A percentile compares a stretch with the other conserved stretches of the same genome.
Conservation (phyloP, 1,140 invertebrate genomes). For the Meloidogyne chitwoodi region DNA sequence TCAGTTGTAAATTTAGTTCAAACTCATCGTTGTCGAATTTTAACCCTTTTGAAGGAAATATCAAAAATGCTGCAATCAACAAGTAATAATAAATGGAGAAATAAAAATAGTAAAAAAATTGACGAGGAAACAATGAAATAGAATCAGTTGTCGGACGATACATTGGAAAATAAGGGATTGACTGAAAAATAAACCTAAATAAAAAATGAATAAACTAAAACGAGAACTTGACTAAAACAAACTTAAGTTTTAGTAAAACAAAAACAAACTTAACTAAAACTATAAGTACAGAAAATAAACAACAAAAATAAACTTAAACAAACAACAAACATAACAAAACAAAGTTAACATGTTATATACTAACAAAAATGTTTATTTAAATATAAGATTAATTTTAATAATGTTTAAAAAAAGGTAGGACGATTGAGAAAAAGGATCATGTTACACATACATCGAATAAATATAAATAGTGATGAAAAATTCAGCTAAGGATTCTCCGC, state of each 20-base stretch:
- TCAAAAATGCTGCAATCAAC: neutral
- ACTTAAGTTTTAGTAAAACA: too few species aligned
- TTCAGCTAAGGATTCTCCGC: neutral
- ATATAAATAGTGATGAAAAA: neutral
- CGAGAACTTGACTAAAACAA: too few species aligned
- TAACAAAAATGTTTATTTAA: too few species aligned
- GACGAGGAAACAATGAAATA: neutral
- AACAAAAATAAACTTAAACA: too few species aligned
- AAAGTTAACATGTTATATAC: too few species aligned
- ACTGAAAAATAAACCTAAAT: too few species aligned
- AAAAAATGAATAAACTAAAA: too few species aligned
- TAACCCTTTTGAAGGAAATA: neutral
- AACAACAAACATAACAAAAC: too few species aligned
- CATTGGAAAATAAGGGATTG: neutral
- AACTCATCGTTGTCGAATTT: constrained; percentile 45
- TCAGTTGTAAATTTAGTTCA: constrained; percentile 50
- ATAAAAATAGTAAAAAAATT: neutral
- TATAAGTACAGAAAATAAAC: too few species aligned
- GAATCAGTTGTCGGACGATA: too few species aligned
- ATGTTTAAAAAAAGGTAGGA: neutral
- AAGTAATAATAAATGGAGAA: neutral
- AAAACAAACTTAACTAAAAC: too few species aligned
- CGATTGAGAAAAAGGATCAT: neutral
- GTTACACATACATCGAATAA: too few species aligned
- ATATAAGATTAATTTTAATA: neutral